Conservation (phyloP, 1,140 invertebrate species). For the Aphaenogaster ashmeadi region DNA sequence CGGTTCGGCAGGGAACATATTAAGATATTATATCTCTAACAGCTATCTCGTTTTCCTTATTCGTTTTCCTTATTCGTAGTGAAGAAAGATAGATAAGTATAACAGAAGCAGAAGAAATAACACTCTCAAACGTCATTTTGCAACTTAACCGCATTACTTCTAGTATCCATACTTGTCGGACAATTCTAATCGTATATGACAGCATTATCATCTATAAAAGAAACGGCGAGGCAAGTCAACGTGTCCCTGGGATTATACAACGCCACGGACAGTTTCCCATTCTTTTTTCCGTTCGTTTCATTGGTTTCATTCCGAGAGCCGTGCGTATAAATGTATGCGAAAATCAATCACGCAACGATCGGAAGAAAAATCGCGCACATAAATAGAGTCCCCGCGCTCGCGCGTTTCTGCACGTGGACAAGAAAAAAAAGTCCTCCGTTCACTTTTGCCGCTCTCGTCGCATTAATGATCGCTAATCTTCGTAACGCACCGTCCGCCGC, state of each 20-base stretch:
- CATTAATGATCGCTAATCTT: slow-evolving; percentile 54
- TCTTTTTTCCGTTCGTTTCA: slow-evolving; percentile 48
- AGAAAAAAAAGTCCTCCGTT: slow-evolving; percentile 36
- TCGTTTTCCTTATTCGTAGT: background rate
- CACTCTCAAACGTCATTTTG: slow-evolving; percentile 1
- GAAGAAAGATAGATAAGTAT: background rate
- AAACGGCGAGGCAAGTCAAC: slow-evolving; percentile 12
- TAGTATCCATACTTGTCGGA: background rate
- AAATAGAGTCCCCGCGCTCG: slow-evolving; percentile 14
- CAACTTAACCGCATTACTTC: slow-evolving; percentile 40
- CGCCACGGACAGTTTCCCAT: slow-evolving; percentile 32
- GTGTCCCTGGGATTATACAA: slow-evolving; percentile 65
- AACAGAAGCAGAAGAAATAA: slow-evolving; percentile 5
- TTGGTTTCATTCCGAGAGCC: slow-evolving; percentile 28
- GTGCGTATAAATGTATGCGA: slow-evolving; percentile 36
- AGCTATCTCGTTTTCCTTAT: background rate
- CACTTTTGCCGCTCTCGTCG: slow-evolving; percentile 54
- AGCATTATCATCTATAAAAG: slow-evolving; percentile 37
- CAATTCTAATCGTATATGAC: slow-evolving; percentile 36
- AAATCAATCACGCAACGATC: slow-evolving; percentile 57
- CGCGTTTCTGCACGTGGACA: slow-evolving; percentile 22
- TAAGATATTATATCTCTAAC: background rate
- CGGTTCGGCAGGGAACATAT: background rate
- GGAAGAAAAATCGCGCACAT: slow-evolving; percentile 48
- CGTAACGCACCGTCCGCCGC: background rate